Base-by-base conservation (phyloP, 2,113 vertebrate genomes). In the Aythya baeri region DNA sequence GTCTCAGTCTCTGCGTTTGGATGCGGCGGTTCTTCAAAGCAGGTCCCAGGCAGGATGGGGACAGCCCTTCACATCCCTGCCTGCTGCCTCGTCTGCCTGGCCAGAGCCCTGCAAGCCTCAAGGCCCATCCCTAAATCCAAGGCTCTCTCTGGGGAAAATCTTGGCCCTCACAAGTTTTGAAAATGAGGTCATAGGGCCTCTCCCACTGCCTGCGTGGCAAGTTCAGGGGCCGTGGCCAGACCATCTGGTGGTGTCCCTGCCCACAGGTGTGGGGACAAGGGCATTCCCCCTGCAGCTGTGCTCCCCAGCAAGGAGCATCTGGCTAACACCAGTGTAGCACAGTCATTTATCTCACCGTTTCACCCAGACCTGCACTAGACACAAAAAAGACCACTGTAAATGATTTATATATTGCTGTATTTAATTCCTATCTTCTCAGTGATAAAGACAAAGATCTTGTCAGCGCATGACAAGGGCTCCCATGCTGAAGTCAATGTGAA, bases 401-500 rank as follows among this genome's bases (percentile, higher is more conserved):
- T 80, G 79, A 43, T 68, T 74, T 11, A 8, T 93, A 18, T 57
- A 57, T 84, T 94, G 73, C 79, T 89, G 83, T 38, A 67, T 92
- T 89, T 50, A 80, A 96, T 95, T 94, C 27, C 1, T 98, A 31
- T 96, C 76, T 72, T 93, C 91, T 43, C 94, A 99, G 99, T 99
- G 79, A 95, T 99, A 87, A 99, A 99, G 97, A 98, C 98, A 18
- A 99, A 98, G 96, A 99, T 99, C 94, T 98, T 99, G 96, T 99
- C 99, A 36, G 99, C 99, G 82, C 99, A 99, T 36, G 99, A 99
- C 95, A 99, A 99, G 97, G 99, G 99, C 49, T 99, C 99, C 77
- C 99, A 99, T 61, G 99, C 99, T 22, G 99, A 99, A 95, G 99
- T 99, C 96, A 99, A 98, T 57, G 99, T 99, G 93, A 99, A 99